Conservation (phyloP, 2,113 vertebrate species). For the Sminthopsis crassicaudata region DNA sequence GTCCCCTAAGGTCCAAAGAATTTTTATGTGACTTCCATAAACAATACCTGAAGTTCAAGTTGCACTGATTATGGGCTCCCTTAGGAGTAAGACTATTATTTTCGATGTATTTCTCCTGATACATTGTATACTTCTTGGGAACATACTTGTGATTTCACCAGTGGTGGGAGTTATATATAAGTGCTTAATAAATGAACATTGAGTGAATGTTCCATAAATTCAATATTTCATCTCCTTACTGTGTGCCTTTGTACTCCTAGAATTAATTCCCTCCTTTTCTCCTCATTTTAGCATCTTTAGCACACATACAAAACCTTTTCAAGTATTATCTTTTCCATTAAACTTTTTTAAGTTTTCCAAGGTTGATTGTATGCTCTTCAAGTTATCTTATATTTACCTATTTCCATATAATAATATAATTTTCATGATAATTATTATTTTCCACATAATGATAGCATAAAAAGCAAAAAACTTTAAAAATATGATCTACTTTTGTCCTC, state of each 20-base stretch:
- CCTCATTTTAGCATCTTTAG: neutral
- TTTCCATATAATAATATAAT: neutral
- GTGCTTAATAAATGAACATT: neutral
- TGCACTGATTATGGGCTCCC: constrained; percentile 69
- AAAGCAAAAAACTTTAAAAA: neutral
- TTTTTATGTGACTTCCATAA: constrained; percentile 47
- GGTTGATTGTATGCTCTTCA: neutral
- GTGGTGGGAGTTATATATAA: neutral
- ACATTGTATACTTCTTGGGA: neutral
- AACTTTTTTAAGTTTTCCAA: neutral
- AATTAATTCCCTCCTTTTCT: neutral
- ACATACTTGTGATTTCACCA: neutral
- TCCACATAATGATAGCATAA: neutral
- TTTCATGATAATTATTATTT: neutral
- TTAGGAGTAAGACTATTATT: constrained; percentile 15
- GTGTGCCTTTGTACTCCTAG: neutral
- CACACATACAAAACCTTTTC: neutral
- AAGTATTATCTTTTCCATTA: neutral
- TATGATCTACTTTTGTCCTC: neutral
- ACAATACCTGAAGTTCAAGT: constrained; percentile 54
- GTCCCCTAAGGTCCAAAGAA: constrained; percentile 63
- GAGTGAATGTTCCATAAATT: neutral
- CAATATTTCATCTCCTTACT: neutral
- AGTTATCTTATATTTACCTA: neutral
- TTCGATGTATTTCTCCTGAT: neutral